Conservation (phyloP, 2,888 invertebrate genomes). For the Nephrotoma guestfalica region DNA sequence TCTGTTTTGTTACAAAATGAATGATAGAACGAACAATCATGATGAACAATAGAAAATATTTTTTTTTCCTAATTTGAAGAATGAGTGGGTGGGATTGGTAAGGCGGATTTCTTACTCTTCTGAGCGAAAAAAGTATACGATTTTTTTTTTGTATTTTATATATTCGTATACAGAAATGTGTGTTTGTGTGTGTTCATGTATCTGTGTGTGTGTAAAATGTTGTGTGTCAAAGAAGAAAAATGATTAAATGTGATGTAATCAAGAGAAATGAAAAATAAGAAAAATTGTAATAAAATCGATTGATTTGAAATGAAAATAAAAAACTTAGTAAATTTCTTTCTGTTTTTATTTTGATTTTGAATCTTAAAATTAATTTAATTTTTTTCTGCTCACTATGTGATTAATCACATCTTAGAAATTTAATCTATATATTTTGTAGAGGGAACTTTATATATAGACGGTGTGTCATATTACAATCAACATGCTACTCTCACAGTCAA, state of each 20-base stretch:
- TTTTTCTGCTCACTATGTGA: not conserved
- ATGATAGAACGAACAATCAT: conserved; percentile 4
- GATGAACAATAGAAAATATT: conserved; percentile 2
- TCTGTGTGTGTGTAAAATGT: not conserved
- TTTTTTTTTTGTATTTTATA: not conserved
- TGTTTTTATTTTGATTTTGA: not conserved
- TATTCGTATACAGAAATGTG: not conserved
- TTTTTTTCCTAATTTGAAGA: conserved; percentile 1
- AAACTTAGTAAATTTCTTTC: not conserved
- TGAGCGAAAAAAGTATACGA: not conserved
- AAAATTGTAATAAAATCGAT: conserved; percentile 5
- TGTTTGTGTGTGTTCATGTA: not conserved
- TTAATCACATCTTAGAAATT: not conserved
- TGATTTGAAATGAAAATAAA: conserved; percentile 5
- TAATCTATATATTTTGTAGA: not conserved
- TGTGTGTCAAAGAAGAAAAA: conserved; percentile 1
- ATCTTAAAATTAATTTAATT: not conserved
- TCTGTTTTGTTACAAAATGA: conserved; percentile 2
- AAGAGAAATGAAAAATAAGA: conserved; percentile 2
- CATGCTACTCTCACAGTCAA: not conserved
- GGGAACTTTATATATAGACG: not conserved
- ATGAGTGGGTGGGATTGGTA: conserved; percentile 1
- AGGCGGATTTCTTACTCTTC: not conserved
- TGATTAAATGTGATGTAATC: conserved; percentile 3
- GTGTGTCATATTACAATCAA: not conserved